A percentile compares a stretch with the other conserved stretches of the same genome.
Evolutionary conservation across 2,888 invertebrate species (phyloP).

Genomic region (Romanomermis culicivorax): DNA sequence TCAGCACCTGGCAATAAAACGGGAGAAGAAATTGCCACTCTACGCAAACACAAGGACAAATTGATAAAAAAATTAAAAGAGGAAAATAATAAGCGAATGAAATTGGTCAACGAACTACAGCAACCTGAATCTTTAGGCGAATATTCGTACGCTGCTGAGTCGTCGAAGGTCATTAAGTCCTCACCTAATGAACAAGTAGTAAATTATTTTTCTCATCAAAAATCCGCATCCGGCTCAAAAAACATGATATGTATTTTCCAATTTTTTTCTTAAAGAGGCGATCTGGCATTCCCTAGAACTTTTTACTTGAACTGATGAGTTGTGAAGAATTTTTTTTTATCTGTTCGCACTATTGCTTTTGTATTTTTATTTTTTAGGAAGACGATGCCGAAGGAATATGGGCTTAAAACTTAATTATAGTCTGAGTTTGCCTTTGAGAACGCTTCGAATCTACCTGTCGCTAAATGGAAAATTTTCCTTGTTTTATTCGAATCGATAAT

Average conservation of each 20-base stretch:
- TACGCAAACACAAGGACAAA: conserved; percentile 47
- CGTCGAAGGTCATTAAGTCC: neutral
- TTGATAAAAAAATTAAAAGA: conserved; percentile 43
- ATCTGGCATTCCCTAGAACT: neutral
- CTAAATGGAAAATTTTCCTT: too few relatives aligned
- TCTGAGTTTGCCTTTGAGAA: too few relatives aligned
- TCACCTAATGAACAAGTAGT: conserved; percentile 7
- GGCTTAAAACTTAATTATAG: too few relatives aligned
- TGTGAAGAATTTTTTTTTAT: too few relatives aligned
- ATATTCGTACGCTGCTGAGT: neutral
- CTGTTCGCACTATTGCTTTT: too few relatives aligned
- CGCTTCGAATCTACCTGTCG: too few relatives aligned
- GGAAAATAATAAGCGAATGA: conserved; percentile 3
- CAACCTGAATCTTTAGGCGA: neutral
- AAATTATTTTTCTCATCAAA: neutral
- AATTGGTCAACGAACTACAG: neutral
- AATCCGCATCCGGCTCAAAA: too few relatives aligned
- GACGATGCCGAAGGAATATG: conserved; percentile 10
- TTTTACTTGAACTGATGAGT: neutral
- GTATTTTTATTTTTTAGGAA: neutral
- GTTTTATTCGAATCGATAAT: too few relatives aligned
- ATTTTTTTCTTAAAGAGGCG: too few relatives aligned
- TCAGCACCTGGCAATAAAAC: conserved; percentile 43
- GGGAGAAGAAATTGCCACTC: conserved; percentile 39
- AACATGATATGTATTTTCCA: too few relatives aligned